Base-by-base conservation (phyloP, 2,888 invertebrate genomes). In the Hypercompe scribonia region DNA sequence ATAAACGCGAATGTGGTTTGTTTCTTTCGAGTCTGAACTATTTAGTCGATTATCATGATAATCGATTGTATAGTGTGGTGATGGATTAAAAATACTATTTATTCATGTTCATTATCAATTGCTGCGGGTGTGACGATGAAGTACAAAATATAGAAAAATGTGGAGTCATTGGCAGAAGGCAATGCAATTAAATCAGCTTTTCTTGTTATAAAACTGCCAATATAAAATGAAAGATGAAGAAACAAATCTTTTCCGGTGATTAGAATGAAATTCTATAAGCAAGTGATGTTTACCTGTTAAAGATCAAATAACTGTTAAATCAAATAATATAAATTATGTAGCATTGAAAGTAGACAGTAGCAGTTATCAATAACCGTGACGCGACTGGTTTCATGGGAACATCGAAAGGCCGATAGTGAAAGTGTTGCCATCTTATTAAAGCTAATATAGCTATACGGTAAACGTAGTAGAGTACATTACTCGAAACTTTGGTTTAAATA, bases 261-360 rank as follows among this genome's bases (percentile, higher is more conserved):
- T n/a, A 24, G 3, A 54, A n/a, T 50, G 50, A 24, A 24, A 8
- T 24, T n/a, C n/a, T 24, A 8, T 50, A 54, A n/a, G 50, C 24
- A n/a, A n/a, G 24, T 21, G 46, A 3, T 42, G 5, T 5, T 21
- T 21, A 24, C 24, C 21, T 50, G 10, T 21, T 50, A 15, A 15
- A 61, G 31, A 61, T 18, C 31, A 31, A 15, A 58, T 58, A 28
- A 2, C 28, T 28, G 15, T 31, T 31, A 0, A 31, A 61, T 61
- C 61, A 61, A 31, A 61, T 5, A 61, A 31, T 24, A 46, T 46
- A n/a, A 66, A 42, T 46, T 46, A 42, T 31, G 28, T 28, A 28
- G n/a, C 24, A 65, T n/a, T n/a, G 28, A 46, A 66, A 46, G 11
- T 66, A 66, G 31, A 33, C 66, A 66, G 65, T 42, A 31, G 42